phyloP scores from a whole-genome alignment of 64 coral and sea anemone species.

The Porites lutea region DNA sequence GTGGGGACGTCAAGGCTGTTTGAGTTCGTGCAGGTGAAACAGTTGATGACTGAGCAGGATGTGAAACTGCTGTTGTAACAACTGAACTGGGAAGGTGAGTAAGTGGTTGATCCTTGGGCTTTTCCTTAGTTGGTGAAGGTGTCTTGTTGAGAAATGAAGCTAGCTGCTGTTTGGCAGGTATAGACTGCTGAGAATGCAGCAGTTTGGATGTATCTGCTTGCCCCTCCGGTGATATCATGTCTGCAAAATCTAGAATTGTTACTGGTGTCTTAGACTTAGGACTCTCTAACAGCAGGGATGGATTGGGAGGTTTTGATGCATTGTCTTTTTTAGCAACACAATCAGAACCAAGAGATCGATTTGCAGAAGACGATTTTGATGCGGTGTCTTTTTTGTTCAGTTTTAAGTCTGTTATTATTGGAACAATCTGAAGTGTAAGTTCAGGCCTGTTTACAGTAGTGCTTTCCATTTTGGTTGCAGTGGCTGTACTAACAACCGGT shows the following conservation, averaged over 20 bases:
- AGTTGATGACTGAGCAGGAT: constrained; percentile 42
- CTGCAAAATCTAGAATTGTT: constrained; percentile 92
- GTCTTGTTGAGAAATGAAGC: constrained; percentile 45
- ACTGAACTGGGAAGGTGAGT: constrained; percentile 57
- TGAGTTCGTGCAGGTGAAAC: constrained; percentile 48
- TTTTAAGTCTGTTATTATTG: constrained; percentile 35
- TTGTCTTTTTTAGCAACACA: too few relatives aligned
- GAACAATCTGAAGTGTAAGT: constrained; percentile 11
- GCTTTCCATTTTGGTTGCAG: constrained; percentile 67
- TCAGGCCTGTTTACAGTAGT: constrained; percentile 52
- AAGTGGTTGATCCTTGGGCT: constrained; percentile 55
- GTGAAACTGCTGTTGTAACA: constrained; percentile 67
- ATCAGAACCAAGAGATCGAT: too few relatives aligned
- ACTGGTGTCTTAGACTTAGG: constrained; percentile 66
- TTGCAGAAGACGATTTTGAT: too few relatives aligned
- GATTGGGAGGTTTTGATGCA: constrained; percentile 43
- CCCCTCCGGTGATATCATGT: constrained; percentile 63
- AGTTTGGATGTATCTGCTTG: constrained; percentile 52
- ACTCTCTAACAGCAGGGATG: constrained; percentile 11
- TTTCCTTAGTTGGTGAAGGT: constrained; percentile 71
- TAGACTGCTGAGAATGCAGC: constrained; percentile 28
- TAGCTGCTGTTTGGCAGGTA: constrained; percentile 54
- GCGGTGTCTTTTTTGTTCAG: constrained; percentile 1
- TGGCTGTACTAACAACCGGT: constrained; percentile 55
- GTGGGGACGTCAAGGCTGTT: constrained; percentile 36